Evolutionary conservation across 2,113 vertebrate species (phyloP).

Genomic region (Boleophthalmus pectinirostris): DNA sequence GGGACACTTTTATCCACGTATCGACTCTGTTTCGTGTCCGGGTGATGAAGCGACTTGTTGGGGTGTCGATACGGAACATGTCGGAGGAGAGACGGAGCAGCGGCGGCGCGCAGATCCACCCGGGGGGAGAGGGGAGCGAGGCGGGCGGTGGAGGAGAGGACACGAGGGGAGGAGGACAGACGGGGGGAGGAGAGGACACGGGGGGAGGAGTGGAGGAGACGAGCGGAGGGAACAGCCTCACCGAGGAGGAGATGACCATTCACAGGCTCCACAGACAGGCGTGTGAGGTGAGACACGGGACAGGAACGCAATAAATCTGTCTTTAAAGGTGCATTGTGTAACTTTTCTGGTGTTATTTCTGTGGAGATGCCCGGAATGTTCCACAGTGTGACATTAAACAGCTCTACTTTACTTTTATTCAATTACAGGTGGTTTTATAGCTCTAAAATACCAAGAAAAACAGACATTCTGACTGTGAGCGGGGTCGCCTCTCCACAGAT

Average conservation of each 20-base stretch:
- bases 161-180: too few species aligned
- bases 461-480: too few species aligned
- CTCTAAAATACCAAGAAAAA: too few species aligned
- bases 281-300: conserved; percentile 68
- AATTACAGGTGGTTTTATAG: too few species aligned
- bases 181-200: too few species aligned
- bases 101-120: too few species aligned
- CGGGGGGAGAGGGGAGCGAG: neutral
- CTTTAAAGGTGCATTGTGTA: too few species aligned
- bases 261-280: conserved; percentile 63
- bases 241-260: conserved; percentile 60
- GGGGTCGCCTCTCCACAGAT: too few species aligned
- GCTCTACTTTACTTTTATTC: too few species aligned
- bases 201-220: neutral
- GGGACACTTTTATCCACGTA: conserved; percentile 14
- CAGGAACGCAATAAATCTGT: neutral
- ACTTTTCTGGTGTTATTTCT: too few species aligned
- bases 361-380: too few species aligned
- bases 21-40: conserved; percentile 9
- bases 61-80: conserved; percentile 37
- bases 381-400: too few species aligned
- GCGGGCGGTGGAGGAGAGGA: neutral
- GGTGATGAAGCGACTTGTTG: conserved; percentile 18
- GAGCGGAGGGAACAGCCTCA: conserved; percentile 10
- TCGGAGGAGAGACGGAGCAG: neutral